Conservation (phyloP, 2,888 invertebrate genomes). For the Mongoloraphidia duomilia region DNA sequence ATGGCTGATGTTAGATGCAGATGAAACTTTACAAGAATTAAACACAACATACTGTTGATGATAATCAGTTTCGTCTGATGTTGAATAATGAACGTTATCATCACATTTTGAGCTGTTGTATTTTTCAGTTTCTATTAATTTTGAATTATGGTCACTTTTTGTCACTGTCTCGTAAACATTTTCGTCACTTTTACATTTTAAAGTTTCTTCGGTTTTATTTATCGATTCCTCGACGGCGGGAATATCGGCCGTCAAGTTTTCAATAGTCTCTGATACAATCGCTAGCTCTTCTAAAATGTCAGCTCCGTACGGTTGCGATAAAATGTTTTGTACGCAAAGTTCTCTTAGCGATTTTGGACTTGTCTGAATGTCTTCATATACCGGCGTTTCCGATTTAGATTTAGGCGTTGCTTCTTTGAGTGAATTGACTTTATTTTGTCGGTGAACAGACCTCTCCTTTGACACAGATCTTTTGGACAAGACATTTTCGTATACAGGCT, state of each 20-base stretch:
- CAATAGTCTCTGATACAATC: slow-evolving; percentile 41
- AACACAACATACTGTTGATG: no score
- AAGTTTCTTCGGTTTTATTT: background rate
- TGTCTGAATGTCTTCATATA: slow-evolving; percentile 7
- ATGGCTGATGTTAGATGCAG: no score
- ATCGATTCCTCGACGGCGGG: background rate
- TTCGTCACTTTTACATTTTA: background rate
- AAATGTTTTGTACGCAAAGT: slow-evolving; percentile 47
- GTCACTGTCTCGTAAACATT: background rate
- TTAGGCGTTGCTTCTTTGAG: slow-evolving; percentile 11
- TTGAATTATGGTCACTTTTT: no score
- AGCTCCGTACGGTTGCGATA: slow-evolving; percentile 52
- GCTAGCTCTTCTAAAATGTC: slow-evolving; percentile 55
- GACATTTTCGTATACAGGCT: slow-evolving; percentile 15
- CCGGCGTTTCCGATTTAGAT: slow-evolving; percentile 1
- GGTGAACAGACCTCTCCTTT: background rate
- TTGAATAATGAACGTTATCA: no score
- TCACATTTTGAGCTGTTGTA: no score
- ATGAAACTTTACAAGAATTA: no score
- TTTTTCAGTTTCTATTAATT: no score
- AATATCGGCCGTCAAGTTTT: slow-evolving; percentile 24
- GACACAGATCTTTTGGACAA: background rate
- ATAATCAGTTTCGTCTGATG: no score
- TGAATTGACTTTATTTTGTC: background rate
- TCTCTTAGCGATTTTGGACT: slow-evolving; percentile 42